Conservation (phyloP, 2,888 invertebrate species). For the Arrhopalites spinosus region DNA sequence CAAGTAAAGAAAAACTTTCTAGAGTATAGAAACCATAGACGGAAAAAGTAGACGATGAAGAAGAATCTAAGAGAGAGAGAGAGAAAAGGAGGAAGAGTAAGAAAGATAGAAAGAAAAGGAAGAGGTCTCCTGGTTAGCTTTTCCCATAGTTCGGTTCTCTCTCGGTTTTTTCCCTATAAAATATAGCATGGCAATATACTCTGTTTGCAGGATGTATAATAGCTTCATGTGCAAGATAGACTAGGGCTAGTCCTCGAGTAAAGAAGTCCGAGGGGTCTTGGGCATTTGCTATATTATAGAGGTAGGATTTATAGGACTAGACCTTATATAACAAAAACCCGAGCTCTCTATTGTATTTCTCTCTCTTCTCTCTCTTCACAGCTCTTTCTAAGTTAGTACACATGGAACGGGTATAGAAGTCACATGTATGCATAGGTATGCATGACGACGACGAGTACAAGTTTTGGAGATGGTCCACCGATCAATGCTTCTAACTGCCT, state of each 20-base stretch:
- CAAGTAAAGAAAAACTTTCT: constrained; percentile 9
- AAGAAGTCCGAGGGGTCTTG: constrained; percentile 22
- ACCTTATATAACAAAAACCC: too few species aligned
- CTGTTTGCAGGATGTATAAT: constrained; percentile 21
- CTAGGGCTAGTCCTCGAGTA: constrained; percentile 6
- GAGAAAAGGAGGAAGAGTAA: background rate
- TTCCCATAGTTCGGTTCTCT: background rate
- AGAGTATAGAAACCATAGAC: background rate
- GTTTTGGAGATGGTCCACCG: constrained; percentile 51
- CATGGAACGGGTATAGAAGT: background rate
- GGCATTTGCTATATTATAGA: constrained; percentile 13
- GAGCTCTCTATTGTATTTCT: background rate
- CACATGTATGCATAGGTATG: background rate
- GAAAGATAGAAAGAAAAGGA: background rate
- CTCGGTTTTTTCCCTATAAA: constrained; percentile 7
- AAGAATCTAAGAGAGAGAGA: background rate
- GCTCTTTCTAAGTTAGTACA: background rate
- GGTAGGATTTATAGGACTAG: constrained; percentile 1
- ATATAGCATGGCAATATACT: constrained; percentile 9
- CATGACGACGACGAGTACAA: constrained; percentile 9
- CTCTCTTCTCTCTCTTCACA: background rate
- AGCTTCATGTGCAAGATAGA: background rate
- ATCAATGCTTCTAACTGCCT: constrained; percentile 53
- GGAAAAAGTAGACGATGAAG: background rate
- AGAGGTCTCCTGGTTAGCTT: constrained; percentile 16